Evolutionary conservation across 2,797 vertebrate species (phyloP).

Genomic region (Xyrichtys novacula): DNA sequence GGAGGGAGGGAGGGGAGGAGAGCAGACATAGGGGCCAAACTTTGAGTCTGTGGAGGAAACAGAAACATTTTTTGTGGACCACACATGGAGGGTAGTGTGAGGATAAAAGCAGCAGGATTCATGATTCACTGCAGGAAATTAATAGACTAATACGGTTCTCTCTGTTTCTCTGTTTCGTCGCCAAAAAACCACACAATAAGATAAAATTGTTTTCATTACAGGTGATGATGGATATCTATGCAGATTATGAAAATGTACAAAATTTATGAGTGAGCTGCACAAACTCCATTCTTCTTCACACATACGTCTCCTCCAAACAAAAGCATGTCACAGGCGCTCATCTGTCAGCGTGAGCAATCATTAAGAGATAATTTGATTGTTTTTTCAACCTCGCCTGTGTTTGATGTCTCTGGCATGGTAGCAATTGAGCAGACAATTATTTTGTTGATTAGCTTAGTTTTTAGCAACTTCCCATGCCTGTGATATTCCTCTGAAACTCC

Average conservation of each 20-base stretch:
- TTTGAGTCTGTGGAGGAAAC: slow-evolving; percentile 72
- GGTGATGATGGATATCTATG: slow-evolving; percentile 74
- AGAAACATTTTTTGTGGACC: slow-evolving; percentile 75
- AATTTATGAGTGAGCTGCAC: slow-evolving; percentile 35
- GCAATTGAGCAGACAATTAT: slow-evolving; percentile 80
- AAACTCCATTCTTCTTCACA: slow-evolving; percentile 43
- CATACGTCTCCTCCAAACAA: slow-evolving; percentile 54
- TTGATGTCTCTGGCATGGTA: slow-evolving; percentile 78
- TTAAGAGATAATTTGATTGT: slow-evolving; percentile 82
- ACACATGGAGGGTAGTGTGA: slow-evolving; percentile 73
- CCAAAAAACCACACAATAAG: slow-evolving; percentile 70
- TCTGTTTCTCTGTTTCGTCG: slow-evolving; percentile 69
- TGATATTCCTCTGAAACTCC: slow-evolving; percentile 83
- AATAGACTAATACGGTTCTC: slow-evolving; percentile 73
- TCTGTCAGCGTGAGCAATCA: slow-evolving; percentile 80
- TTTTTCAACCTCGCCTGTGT: slow-evolving; percentile 71
- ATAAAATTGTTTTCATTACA: slow-evolving; percentile 74
- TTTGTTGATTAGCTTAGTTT: slow-evolving; percentile 82
- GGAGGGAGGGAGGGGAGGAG: slow-evolving; percentile 11
- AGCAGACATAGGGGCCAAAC: slow-evolving; percentile 68
- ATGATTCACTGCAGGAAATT: slow-evolving; percentile 78
- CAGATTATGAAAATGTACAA: slow-evolving; percentile 51
- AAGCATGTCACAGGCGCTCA: slow-evolving; percentile 46
- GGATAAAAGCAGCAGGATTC: slow-evolving; percentile 78
- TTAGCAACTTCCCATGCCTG: slow-evolving; percentile 77